A percentile compares a stretch with the other conserved stretches of the same genome.
phyloP scores from a whole-genome alignment of 2,888 invertebrate genomes.

The Aricia artaxerxes region DNA sequence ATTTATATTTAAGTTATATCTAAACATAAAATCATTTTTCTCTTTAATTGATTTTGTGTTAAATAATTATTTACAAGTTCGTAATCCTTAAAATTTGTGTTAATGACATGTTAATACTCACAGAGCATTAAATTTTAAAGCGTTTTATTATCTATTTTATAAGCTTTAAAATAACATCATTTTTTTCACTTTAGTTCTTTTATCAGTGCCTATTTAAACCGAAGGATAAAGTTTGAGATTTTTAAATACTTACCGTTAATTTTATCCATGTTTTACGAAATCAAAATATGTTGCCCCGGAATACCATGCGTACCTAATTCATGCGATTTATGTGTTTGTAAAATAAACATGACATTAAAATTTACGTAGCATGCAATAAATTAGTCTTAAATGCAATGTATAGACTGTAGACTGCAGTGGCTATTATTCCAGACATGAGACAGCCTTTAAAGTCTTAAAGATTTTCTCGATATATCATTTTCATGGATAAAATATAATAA shows the following conservation, averaged over 20 bases:
- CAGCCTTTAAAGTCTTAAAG: not conserved
- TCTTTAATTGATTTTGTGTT: slow-evolving; percentile 10
- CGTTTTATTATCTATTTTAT: slow-evolving; percentile 5
- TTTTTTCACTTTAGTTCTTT: not conserved
- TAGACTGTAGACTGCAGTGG: not conserved
- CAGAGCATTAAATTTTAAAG: not conserved
- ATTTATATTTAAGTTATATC: slow-evolving; percentile 24
- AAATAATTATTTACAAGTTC: slow-evolving; percentile 16
- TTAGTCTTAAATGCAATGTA: not conserved
- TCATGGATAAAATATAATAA: not conserved
- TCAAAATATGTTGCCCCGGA: not conserved
- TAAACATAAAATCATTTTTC: slow-evolving; percentile 19
- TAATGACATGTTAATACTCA: slow-evolving; percentile 6
- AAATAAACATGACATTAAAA: not conserved
- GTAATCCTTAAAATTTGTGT: slow-evolving; percentile 11
- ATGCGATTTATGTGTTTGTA: not conserved
- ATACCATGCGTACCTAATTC: not conserved
- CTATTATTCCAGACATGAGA: no score
- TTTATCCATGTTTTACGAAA: not conserved
- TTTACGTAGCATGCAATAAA: not conserved
- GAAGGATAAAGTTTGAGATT: not conserved
- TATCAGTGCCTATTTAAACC: not conserved
- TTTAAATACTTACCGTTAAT: not conserved
- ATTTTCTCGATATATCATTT: not conserved
- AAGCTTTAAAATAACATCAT: not conserved